phyloP scores from a whole-genome alignment of 2,797 vertebrate species.

The Gephyroberyx darwinii region DNA sequence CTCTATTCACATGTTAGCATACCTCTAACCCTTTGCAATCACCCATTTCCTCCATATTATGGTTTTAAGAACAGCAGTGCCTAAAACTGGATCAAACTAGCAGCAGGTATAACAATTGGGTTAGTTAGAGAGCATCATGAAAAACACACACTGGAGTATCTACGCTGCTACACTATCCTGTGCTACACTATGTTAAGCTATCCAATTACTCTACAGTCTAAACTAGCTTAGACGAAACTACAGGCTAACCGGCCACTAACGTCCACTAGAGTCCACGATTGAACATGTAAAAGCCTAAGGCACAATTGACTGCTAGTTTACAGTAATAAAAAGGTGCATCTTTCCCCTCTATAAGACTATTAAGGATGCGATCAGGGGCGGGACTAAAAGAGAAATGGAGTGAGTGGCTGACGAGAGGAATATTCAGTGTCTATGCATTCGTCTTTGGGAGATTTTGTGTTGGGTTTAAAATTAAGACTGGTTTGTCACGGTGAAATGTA shows the following conservation, averaged over 20 bases:
- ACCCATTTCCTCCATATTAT: slow-evolving; percentile 29
- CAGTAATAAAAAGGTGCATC: slow-evolving; percentile 74
- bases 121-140: slow-evolving; percentile 57
- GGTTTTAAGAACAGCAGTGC: slow-evolving; percentile 65
- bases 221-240: slow-evolving; percentile 30
- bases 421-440: slow-evolving; percentile 65
- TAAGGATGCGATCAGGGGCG: slow-evolving; percentile 13
- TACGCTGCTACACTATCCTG: slow-evolving; percentile 26
- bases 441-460: slow-evolving; percentile 56
- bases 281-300: slow-evolving; percentile 48
- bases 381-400: slow-evolving; percentile 28
- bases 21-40: neutral
- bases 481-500: slow-evolving; percentile 55
- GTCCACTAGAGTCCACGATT: slow-evolving; percentile 26
- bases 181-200: slow-evolving; percentile 45
- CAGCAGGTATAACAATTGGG: slow-evolving; percentile 72
- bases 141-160: slow-evolving; percentile 38
- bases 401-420: slow-evolving; percentile 30
- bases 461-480: slow-evolving; percentile 28
- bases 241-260: slow-evolving; percentile 25
- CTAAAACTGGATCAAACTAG: slow-evolving; percentile 73
- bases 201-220: slow-evolving; percentile 14
- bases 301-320: slow-evolving; percentile 60
- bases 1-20: slow-evolving; percentile 4
- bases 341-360: slow-evolving; percentile 42